Percentiles rank a stretch among this genome's conserved stretches.
Conservation (phyloP, 2,113 vertebrate species). For the Sterrhoptilus dennistouni region DNA sequence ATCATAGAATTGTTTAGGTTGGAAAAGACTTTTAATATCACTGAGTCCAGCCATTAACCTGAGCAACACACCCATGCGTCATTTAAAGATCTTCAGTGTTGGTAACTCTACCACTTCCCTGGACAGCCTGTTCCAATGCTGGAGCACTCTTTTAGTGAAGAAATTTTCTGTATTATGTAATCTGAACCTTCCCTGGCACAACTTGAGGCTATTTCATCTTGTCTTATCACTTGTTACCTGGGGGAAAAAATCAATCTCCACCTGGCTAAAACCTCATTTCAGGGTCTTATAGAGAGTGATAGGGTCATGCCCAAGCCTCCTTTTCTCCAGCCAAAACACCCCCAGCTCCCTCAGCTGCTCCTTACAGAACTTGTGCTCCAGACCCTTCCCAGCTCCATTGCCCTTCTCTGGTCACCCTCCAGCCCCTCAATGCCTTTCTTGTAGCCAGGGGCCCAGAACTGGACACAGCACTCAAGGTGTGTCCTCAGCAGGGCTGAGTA, state of each 20-base stretch:
- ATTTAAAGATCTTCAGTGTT: neutral
- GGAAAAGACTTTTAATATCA: neutral
- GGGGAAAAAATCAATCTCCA: neutral
- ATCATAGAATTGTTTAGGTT: neutral
- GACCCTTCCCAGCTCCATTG: rapidly evolving
- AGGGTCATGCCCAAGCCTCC: rapidly evolving
- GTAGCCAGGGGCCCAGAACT: neutral
- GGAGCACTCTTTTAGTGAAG: neutral
- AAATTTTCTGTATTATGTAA: neutral
- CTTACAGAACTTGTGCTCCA: neutral
- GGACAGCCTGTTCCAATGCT: neutral
- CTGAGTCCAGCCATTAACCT: neutral
- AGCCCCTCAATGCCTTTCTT: neutral
- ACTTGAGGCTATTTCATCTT: neutral
- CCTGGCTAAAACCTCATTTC: neutral
- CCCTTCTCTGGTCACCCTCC: rapidly evolving
- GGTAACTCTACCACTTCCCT: neutral
- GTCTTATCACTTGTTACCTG: neutral
- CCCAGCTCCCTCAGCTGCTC: neutral
- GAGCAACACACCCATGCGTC: neutral
- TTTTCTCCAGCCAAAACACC: neutral
- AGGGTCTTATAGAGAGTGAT: rapidly evolving
- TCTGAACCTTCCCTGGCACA: neutral
- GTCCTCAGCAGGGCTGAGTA: neutral
- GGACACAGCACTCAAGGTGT: neutral